These are phyloP conservation scores for Apamea sordens DNA, from an alignment of 2,888 invertebrate species.

Conservation along the genomic window DNA sequence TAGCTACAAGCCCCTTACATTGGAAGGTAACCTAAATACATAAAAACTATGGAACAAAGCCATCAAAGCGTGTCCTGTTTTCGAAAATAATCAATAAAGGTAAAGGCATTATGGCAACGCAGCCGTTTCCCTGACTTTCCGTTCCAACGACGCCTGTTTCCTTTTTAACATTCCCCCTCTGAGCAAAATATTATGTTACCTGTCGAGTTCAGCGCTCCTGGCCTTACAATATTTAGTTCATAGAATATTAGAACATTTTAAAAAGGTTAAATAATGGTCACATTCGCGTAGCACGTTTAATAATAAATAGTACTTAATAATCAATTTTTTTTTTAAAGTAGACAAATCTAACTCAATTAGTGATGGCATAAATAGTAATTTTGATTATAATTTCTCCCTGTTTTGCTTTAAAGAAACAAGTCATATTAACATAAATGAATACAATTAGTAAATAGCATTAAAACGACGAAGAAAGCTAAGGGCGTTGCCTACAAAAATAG, in stretches of 20 bases:
- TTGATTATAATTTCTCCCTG: background rate
- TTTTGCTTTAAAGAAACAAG: background rate
- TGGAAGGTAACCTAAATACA: constrained; percentile 37
- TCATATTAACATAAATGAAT: constrained; percentile 2
- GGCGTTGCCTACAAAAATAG: constrained; percentile 67
- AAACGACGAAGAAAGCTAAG: constrained; percentile 55
- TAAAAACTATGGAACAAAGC: constrained; percentile 33
- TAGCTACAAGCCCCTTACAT: background rate
- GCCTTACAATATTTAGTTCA: background rate
- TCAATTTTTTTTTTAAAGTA: no score
- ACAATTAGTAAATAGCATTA: constrained; percentile 29
- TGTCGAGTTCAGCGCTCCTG: constrained; percentile 1
- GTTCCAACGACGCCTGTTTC: constrained; percentile 58
- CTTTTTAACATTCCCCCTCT: constrained; percentile 63
- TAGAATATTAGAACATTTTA: background rate
- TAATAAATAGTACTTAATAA: no score
- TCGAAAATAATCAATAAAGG: constrained; percentile 61
- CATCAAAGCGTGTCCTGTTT: constrained; percentile 44
- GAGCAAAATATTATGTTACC: constrained; percentile 63
- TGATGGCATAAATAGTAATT: background rate
- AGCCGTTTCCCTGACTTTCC: constrained; percentile 62
- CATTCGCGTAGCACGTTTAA: no score
- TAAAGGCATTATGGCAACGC: constrained; percentile 67
- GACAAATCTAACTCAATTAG: background rate
- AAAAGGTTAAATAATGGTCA: background rate